Conservation (phyloP, 2,888 invertebrate genomes). For the Caprella mutica region DNA sequence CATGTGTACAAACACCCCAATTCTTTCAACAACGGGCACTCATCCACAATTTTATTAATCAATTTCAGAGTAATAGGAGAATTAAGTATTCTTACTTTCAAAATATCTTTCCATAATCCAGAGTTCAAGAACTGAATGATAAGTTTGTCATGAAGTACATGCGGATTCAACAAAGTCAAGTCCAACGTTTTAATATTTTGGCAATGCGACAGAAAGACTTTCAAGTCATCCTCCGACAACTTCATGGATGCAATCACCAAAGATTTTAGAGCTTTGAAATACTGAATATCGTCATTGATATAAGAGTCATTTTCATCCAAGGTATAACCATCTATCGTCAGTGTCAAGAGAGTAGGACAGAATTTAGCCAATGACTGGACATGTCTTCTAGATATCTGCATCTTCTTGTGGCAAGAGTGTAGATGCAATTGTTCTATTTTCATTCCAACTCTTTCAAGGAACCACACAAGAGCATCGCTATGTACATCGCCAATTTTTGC, state of each 20-base stretch:
- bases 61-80: constrained; percentile 28
- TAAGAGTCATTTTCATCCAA: constrained; percentile 21
- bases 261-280: constrained; percentile 20
- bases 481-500: constrained; percentile 30
- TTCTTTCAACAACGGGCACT: constrained; percentile 25
- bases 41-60: constrained; percentile 23
- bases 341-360: constrained; percentile 21
- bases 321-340: constrained; percentile 27
- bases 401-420: constrained; percentile 25
- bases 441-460: constrained; percentile 19
- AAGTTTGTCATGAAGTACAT: constrained; percentile 27
- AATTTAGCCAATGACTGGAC: constrained; percentile 25
- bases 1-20: constrained; percentile 31
- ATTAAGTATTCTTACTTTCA: constrained; percentile 24
- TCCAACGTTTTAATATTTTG: constrained; percentile 22
- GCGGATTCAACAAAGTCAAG: constrained; percentile 27
- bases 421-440: constrained; percentile 25
- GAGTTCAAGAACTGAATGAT: constrained; percentile 25
- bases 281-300: constrained; percentile 16
- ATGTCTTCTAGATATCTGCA: constrained; percentile 26
- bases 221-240: constrained; percentile 30
- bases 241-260: constrained; percentile 28
- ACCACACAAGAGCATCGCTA: constrained; percentile 29
- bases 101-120: constrained; percentile 24
- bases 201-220: constrained; percentile 28